phyloP scores from a whole-genome alignment of 2,888 invertebrate species.

The Gasteruption jaculator region DNA sequence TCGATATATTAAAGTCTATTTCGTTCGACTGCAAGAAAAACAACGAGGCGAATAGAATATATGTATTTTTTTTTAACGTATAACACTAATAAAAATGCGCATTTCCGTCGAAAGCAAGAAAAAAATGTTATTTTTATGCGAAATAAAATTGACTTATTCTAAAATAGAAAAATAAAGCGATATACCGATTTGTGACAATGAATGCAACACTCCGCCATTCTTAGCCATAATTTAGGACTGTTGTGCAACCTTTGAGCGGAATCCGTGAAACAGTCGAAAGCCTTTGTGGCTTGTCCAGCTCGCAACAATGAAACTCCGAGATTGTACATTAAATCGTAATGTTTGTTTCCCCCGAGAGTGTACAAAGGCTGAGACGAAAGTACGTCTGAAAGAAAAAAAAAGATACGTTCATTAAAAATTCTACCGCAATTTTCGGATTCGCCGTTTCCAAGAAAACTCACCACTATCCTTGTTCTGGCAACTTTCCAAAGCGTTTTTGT shows the following conservation, averaged over 20 bases:
- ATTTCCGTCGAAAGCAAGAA: too few species aligned
- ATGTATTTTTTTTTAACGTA: neutral
- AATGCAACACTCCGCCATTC: constrained; percentile 91
- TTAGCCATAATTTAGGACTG: constrained; percentile 87
- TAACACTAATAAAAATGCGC: neutral
- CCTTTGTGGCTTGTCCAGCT: constrained; percentile 74
- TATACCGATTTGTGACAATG: constrained; percentile 60
- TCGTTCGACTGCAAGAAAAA: constrained; percentile 57
- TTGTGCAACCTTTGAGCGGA: constrained; percentile 80
- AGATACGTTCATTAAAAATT: neutral
- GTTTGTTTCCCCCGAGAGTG: constrained; percentile 59
- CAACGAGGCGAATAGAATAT: too few species aligned
- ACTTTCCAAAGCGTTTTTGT: constrained; percentile 53
- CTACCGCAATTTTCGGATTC: too few species aligned
- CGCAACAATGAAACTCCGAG: constrained; percentile 79
- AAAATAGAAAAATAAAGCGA: neutral
- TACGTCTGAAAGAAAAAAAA: constrained; percentile 37
- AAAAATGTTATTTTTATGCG: too few species aligned
- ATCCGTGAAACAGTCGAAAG: constrained; percentile 87
- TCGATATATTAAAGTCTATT: constrained; percentile 59
- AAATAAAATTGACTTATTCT: neutral
- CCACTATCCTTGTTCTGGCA: constrained; percentile 45
- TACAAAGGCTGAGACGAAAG: constrained; percentile 58
- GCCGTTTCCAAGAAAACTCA: too few species aligned
- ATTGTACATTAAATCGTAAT: constrained; percentile 72